Evolutionary conservation across 2,113 vertebrate genomes (phyloP), one percentile per base, ranked within the genome.

Genomic region (Pelecanus crispus): DNA sequence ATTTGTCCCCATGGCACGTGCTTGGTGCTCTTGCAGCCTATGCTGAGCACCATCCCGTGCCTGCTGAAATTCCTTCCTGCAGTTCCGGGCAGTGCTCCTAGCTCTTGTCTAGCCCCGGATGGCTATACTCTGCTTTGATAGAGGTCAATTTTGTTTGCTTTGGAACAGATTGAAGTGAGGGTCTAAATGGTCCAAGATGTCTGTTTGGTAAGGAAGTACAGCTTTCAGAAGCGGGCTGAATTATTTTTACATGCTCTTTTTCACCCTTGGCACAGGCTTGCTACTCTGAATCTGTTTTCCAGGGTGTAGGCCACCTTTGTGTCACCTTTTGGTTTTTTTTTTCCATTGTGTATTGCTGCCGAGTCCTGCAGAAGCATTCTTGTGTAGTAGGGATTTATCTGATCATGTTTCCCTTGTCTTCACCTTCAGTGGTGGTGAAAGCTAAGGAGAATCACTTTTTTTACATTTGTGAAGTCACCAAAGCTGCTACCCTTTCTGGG

Each of bases 1-100:
- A 0, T 77, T 81, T 63, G 15, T 70, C 17, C 19, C 40, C 11
- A 0, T 7, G 61, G 36, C 53, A 26, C 0, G 0, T 47, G 11
- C 31, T 58, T 25, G 29, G 26, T 52, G 70, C 40, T 66, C 4
- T 18, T 55, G 38, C 32, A 68, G 55, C 55, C 31, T 61, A 18
- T 55, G 59, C 26, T 42, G 31, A n/a, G n/a, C 1, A 1, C 34
- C 4, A 4, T 17, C 18, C 10, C 47, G 44, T 78, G 53, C 29
- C 22, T 56, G 52, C n/a, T 77, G n/a, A 47, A 34, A 11, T 89
- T 50, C 4, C 2, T 9, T 22, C n/a, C 58, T 31, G 10, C 47
- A 10, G 10, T 61, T 83, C 59, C 59, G 72, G 63, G 24, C 52
- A 77, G 25, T 38, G 38, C 52, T 73, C 4, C 71, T 52, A 4